A percentile compares a stretch with the other conserved stretches of the same genome.
These are phyloP conservation scores for Villa cingulata DNA, from an alignment of 2,888 invertebrate genomes.

Conservation along the genomic window DNA sequence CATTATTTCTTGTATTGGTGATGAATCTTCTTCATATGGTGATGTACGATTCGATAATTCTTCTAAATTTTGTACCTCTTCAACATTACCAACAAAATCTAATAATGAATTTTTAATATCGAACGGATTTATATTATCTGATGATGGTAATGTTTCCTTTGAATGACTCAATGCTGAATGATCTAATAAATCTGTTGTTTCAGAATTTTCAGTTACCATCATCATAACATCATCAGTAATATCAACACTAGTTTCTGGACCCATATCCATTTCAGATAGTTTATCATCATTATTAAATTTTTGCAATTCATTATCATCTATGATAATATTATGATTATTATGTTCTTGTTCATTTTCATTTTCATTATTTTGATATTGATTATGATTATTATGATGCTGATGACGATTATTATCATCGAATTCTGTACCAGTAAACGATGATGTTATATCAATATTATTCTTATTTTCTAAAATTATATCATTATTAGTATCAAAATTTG, in stretches of 20 bases:
- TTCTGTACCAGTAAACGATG: background rate
- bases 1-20: no score
- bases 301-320: no score
- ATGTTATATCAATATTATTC: background rate
- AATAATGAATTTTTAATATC: slow-evolving; percentile 14
- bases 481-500: background rate
- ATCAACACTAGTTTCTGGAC: slow-evolving; percentile 65
- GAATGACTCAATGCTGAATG: slow-evolving; percentile 17
- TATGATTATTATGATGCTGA: background rate
- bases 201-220: slow-evolving; percentile 16
- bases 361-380: slow-evolving; percentile 26
- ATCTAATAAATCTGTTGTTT: slow-evolving; percentile 15
- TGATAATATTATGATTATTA: background rate
- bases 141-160: slow-evolving; percentile 17
- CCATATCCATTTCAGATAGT: slow-evolving; percentile 46
- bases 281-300: background rate
- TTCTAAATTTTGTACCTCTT: slow-evolving; percentile 5
- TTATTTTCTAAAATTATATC: background rate
- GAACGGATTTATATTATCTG: slow-evolving; percentile 17
- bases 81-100: slow-evolving; percentile 6
- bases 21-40: background rate
- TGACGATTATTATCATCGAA: background rate
- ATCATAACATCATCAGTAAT: slow-evolving; percentile 41
- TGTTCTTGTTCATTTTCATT: background rate
- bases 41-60: background rate